These are phyloP conservation scores for Otocyon megalotis DNA, from an alignment of 2,113 vertebrate species.

Conservation along the genomic window DNA sequence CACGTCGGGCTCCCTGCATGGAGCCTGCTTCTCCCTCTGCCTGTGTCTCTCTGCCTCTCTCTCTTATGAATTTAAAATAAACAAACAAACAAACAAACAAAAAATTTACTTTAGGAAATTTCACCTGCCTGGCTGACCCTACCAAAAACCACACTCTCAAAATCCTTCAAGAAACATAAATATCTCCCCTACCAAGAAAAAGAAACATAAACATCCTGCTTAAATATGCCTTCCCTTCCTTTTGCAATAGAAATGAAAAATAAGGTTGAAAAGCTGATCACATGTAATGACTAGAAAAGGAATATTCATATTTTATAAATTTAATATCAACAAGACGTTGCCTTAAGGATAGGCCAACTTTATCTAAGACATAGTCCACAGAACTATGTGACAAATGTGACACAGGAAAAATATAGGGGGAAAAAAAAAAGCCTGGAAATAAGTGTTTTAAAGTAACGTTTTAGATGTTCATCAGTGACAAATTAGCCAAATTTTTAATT, in stretches of 20 bases:
- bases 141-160: not conserved
- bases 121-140: not conserved
- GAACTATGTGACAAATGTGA: not conserved
- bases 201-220: not conserved
- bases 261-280: slow-evolving; percentile 27
- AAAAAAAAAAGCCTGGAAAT: not conserved
- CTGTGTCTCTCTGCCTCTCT: too few relatives aligned
- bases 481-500: slow-evolving; percentile 43
- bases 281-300: not conserved
- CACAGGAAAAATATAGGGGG: not conserved
- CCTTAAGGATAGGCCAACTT: slow-evolving; percentile 7
- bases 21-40: too few relatives aligned
- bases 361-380: slow-evolving; percentile 5
- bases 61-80: too few relatives aligned
- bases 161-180: slow-evolving; percentile 47
- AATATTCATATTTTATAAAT: not conserved
- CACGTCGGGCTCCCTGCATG: too few relatives aligned
- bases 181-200: not conserved
- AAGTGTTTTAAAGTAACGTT: slow-evolving; percentile 40
- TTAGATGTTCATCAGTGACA: not conserved
- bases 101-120: slow-evolving; percentile 33
- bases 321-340: not conserved
- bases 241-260: slow-evolving; percentile 61
- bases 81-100: too few relatives aligned
- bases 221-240: slow-evolving; percentile 43